These are phyloP conservation scores for Chrysotoxum bicinctum DNA, from an alignment of 2,888 invertebrate genomes.

Conservation along the genomic window DNA sequence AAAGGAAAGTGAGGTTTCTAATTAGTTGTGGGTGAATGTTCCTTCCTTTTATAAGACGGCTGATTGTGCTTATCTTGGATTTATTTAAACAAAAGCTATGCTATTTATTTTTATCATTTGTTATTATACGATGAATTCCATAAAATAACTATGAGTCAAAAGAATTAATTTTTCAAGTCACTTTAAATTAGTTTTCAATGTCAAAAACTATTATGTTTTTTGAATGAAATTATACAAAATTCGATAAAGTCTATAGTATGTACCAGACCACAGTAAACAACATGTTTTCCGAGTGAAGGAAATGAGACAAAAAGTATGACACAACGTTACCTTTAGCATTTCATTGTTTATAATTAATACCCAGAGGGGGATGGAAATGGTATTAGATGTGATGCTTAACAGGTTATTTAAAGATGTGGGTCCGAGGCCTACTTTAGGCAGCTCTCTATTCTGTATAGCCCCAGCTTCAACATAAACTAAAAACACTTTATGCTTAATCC, in stretches of 20 bases:
- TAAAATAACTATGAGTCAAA: background rate
- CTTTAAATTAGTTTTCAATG: background rate
- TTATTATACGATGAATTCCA: background rate
- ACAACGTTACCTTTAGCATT: too few relatives aligned
- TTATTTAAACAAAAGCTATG: background rate
- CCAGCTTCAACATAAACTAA: too few relatives aligned
- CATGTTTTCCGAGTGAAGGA: too few relatives aligned
- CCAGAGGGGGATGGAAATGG: too few relatives aligned
- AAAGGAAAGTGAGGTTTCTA: conserved; percentile 6
- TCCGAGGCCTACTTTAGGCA: too few relatives aligned
- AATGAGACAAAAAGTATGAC: too few relatives aligned
- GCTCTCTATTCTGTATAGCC: too few relatives aligned
- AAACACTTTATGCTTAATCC: too few relatives aligned
- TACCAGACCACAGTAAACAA: too few relatives aligned
- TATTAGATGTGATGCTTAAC: too few relatives aligned
- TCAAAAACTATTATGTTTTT: background rate
- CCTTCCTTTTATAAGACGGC: background rate
- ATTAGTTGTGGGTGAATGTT: background rate
- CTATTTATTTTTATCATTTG: conserved; percentile 1
- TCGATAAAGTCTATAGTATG: background rate
- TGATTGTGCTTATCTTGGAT: background rate
- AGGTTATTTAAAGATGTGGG: too few relatives aligned
- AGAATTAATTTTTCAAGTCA: background rate
- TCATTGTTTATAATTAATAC: too few relatives aligned
- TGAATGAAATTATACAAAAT: background rate